Percentiles rank a stretch among this genome's conserved stretches.
phyloP scores from a whole-genome alignment of 2,113 vertebrate genomes.

The Phylloscopus trochilus region DNA sequence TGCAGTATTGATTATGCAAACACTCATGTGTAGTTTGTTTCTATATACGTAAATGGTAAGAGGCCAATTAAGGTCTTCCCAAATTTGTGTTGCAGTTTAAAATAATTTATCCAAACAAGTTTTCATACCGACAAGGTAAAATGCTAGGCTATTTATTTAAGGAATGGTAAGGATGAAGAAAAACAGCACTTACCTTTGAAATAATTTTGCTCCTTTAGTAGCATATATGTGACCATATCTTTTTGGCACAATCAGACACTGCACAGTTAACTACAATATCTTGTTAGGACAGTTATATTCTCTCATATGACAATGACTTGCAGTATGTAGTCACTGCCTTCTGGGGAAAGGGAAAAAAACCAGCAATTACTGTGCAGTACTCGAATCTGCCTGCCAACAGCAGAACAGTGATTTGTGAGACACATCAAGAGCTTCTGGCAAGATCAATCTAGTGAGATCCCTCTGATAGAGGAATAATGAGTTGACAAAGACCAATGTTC shows the following conservation, averaged over 20 bases:
- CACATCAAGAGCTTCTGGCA: constrained; percentile 77
- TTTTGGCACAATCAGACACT: constrained; percentile 31
- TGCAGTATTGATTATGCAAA: neutral
- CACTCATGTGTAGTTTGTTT: neutral
- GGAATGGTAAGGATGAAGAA: neutral
- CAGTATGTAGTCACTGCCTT: constrained; percentile 70
- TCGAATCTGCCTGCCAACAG: constrained; percentile 81
- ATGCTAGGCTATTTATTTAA: constrained; percentile 3
- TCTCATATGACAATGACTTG: constrained; percentile 73
- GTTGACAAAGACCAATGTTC: constrained; percentile 81
- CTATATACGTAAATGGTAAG: neutral
- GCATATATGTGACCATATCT: neutral
- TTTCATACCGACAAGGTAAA: neutral
- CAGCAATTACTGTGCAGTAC: constrained; percentile 79
- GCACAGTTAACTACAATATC: constrained; percentile 50
- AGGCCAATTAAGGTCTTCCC: neutral
- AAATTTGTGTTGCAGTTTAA: neutral
- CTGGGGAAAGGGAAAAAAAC: constrained; percentile 54
- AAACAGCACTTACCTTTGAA: neutral
- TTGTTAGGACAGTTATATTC: constrained; percentile 65
- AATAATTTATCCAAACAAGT: neutral
- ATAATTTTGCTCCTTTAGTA: constrained; percentile 34
- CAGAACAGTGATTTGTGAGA: constrained; percentile 82
- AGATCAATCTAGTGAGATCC: constrained; percentile 80
- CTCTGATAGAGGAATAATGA: constrained; percentile 83